These are phyloP conservation scores for Podiceps cristatus DNA, from an alignment of 2,113 vertebrate genomes.

Conservation along the genomic window DNA sequence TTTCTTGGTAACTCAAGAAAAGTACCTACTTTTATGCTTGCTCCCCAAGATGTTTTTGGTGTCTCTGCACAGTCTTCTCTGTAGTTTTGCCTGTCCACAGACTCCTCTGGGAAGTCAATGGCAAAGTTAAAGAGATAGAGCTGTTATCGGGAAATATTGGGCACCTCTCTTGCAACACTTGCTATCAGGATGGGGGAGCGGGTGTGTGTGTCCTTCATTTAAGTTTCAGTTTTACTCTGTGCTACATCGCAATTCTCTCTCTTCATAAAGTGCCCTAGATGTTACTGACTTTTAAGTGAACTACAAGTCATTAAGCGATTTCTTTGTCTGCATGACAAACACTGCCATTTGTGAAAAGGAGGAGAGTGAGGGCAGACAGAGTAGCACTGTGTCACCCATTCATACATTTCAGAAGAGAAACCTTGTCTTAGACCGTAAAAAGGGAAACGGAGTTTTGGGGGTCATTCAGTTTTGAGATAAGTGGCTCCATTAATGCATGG, in stretches of 20 bases:
- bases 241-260: not conserved
- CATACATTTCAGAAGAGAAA: not conserved
- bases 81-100: not conserved
- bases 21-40: not conserved
- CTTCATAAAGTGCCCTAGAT: not conserved
- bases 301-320: not conserved
- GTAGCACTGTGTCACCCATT: accelerated
- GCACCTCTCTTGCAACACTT: not conserved
- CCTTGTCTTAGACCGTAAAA: not conserved
- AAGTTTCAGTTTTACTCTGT: not conserved
- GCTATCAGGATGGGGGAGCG: not conserved
- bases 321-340: not conserved
- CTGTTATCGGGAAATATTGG: not conserved
- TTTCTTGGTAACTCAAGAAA: not conserved
- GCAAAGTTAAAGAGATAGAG: not conserved
- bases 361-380: not conserved
- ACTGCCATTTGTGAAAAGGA: not conserved
- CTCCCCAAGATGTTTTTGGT: not conserved
- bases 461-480: not conserved
- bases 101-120: not conserved
- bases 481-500: not conserved
- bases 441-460: not conserved
- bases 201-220: not conserved
- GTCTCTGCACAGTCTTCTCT: not conserved
- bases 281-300: not conserved